These are phyloP conservation scores for Ophion ventricosus DNA, from an alignment of 2,888 invertebrate species.

Conservation along the genomic window DNA sequence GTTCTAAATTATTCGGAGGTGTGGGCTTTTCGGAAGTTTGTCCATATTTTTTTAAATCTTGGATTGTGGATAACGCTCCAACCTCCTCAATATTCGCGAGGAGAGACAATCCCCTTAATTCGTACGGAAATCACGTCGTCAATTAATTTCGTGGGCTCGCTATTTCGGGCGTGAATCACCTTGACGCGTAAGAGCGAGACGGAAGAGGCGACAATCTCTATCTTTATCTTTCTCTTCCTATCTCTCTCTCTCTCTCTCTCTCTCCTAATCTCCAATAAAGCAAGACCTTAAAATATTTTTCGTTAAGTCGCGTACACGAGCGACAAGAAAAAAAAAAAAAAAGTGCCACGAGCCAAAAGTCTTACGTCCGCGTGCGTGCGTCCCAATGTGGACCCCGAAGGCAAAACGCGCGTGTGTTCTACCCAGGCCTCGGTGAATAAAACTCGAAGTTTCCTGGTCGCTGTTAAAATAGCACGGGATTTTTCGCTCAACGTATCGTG, in stretches of 20 bases:
- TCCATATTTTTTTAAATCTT: no score
- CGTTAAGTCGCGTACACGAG: conserved; percentile 67
- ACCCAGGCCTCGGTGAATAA: no score
- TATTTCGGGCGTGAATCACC: conserved; percentile 78
- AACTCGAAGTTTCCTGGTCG: no score
- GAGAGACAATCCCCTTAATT: conserved; percentile 40
- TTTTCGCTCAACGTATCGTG: no score
- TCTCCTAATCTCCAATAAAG: conserved; percentile 73
- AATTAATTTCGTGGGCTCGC: conserved; percentile 71
- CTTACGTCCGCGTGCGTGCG: conserved; percentile 59
- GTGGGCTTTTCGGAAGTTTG: no score
- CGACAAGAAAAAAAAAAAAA: conserved; percentile 69
- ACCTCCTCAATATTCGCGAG: not conserved
- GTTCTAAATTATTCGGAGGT: no score
- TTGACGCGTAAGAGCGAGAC: conserved; percentile 68
- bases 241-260: conserved; percentile 72
- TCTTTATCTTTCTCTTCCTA: conserved; percentile 68
- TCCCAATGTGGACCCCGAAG: conserved; percentile 22
- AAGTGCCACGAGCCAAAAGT: conserved; percentile 66
- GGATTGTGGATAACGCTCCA: no score
- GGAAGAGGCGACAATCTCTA: conserved; percentile 67
- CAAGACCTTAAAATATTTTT: conserved; percentile 71
- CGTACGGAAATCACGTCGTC: conserved; percentile 47
- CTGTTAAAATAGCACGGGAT: no score
- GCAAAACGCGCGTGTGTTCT: conserved; percentile 10